phyloP scores from a whole-genome alignment of 92 coral and sea anemone species.

The Parazoanthus atlanticus region DNA sequence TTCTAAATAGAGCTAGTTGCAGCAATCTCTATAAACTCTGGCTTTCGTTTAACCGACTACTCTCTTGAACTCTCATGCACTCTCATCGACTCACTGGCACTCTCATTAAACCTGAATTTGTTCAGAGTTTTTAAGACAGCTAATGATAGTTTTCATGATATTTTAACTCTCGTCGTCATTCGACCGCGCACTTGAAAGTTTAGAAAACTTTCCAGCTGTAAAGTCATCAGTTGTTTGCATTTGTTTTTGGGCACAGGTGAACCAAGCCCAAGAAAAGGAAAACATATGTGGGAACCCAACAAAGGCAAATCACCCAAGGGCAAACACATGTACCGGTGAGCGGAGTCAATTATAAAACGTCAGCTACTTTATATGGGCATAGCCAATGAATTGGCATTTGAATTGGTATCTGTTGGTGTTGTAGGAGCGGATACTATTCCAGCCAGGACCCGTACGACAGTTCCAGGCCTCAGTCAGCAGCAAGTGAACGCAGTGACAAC shows the following conservation, averaged over 20 bases:
- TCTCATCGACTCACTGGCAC: background rate
- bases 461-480: conserved; percentile 82
- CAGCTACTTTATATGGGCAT: no score
- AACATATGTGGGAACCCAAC: conserved; percentile 70
- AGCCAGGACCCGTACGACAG: conserved; percentile 48
- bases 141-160: background rate
- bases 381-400: no score
- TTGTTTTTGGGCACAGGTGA: conserved; percentile 53
- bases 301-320: conserved; percentile 63
- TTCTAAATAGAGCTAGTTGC: background rate
- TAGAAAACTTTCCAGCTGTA: no score
- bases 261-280: conserved; percentile 68
- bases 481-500: conserved; percentile 74
- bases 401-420: background rate
- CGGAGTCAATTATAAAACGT: background rate
- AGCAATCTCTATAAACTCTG: background rate
- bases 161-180: background rate
- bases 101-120: no score
- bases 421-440: conserved; percentile 19
- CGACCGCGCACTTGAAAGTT: background rate
- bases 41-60: background rate
- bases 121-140: background rate
- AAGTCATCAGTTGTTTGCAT: background rate
- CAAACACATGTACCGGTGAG: conserved; percentile 81
- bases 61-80: background rate